Conservation (phyloP, 2,888 invertebrate species). For the Chromoteleia sp. region DNA sequence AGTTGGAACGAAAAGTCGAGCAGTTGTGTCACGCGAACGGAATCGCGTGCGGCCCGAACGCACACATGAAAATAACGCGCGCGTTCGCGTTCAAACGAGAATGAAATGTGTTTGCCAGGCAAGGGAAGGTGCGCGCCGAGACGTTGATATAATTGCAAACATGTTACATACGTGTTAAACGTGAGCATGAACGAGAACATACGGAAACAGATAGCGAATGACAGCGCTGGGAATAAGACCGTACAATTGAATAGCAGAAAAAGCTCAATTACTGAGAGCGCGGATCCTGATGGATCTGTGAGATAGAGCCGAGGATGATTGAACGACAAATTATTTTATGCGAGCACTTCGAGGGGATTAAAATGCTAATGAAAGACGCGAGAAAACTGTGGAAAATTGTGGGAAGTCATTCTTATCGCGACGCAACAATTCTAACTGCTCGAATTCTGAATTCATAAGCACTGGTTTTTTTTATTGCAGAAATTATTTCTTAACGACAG, state of each 20-base stretch:
- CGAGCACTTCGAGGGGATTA: conserved; percentile 36
- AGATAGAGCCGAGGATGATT: conserved; percentile 33
- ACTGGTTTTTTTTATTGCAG: too few species aligned
- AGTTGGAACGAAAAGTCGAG: conserved; percentile 57
- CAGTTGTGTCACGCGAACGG: conserved; percentile 73
- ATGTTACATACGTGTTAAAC: conserved; percentile 66
- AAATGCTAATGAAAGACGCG: conserved; percentile 36
- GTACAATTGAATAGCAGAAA: conserved; percentile 64
- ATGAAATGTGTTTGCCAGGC: conserved; percentile 35
- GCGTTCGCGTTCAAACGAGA: conserved; percentile 55
- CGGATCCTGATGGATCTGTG: conserved; percentile 23
- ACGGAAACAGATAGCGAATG: conserved; percentile 64
- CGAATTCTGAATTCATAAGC: background rate
- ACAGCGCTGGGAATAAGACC: conserved; percentile 62
- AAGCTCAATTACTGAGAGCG: conserved; percentile 46
- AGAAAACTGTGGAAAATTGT: conserved; percentile 32
- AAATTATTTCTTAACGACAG: too few species aligned
- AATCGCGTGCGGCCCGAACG: conserved; percentile 71
- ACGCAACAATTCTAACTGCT: conserved; percentile 2
- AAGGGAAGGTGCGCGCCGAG: conserved; percentile 45
- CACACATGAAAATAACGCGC: conserved; percentile 36
- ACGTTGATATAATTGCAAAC: conserved; percentile 66
- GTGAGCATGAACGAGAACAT: conserved; percentile 66
- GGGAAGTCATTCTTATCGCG: conserved; percentile 4
- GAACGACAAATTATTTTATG: conserved; percentile 58